phyloP scores from a whole-genome alignment of 2,113 vertebrate genomes.

The Shinisaurus crocodilurus region DNA sequence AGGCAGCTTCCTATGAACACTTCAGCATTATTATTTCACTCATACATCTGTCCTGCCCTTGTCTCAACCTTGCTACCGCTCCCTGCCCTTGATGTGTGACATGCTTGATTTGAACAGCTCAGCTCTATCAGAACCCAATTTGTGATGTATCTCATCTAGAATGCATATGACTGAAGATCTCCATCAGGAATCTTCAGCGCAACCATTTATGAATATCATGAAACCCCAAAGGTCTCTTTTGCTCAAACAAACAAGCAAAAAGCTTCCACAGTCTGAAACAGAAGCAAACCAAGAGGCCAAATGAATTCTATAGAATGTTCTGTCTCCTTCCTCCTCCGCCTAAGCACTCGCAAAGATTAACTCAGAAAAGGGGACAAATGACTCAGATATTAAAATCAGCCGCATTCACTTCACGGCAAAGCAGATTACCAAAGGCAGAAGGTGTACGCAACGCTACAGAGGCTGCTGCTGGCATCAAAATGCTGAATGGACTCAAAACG shows the following conservation, averaged over 20 bases:
- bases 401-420: background rate
- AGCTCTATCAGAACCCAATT: background rate
- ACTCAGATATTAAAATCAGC: conserved; percentile 20
- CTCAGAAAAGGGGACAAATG: conserved; percentile 3
- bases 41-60: background rate
- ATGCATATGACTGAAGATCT: background rate
- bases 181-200: background rate
- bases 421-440: conserved; percentile 21
- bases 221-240: background rate
- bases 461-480: background rate
- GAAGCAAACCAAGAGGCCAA: background rate
- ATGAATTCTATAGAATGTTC: background rate
- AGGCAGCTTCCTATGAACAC: background rate
- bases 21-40: background rate
- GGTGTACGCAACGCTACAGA: background rate
- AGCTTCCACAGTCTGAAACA: background rate
- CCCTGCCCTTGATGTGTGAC: no score
- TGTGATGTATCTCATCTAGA: background rate
- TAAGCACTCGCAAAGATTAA: conserved; percentile 16
- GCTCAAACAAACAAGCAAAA: background rate
- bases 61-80: no score
- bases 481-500: background rate
- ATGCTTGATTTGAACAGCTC: no score
- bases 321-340: background rate
- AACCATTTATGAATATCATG: background rate